Base-by-base conservation (phyloP, 2,797 vertebrate genomes). In the Heteromormyrus szaboi region DNA sequence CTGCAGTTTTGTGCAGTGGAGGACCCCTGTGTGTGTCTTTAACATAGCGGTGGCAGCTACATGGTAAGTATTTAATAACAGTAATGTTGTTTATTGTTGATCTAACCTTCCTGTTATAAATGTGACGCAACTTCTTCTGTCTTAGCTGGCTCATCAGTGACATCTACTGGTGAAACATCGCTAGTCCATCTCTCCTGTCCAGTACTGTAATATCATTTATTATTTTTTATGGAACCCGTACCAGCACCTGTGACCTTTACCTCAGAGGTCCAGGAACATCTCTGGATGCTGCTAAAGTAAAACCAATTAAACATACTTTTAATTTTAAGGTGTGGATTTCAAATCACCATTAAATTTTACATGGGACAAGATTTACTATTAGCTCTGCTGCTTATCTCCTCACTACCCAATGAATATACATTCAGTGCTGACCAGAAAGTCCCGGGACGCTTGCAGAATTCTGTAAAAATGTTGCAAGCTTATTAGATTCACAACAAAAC, bases 101-200 rank as follows among this genome's bases (percentile, higher is more conserved):
- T 25, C 53, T 56, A n/a, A 51, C 17, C 48, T 84, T 72, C n/a
- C 33, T 41, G n/a, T 14, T 25, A 97, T 1, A 22, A 54, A 72
- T 83, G 19, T 19, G 5, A n/a, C 0, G 7, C 6, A 97, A 37
- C 48, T 14, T 29, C 65, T 56, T n/a, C 19, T 12, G 53, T 22
- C 85, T 98, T 0, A 96, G 98, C 56, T 25, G 92, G 90, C 86
- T 89, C 87, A 87, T 56, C 37, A 37, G 85, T 93, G 50, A 94
- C 93, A 90, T 91, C 95, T 94, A 93, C 93, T 95, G 96, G 94
- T 59, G 76, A 54, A 95, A 96, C 86, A 97, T 96, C 37, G 98
- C 98, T 0, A 54, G 5, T n/a, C 44, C 79, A 25, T 86, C 48
- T 56, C 29, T 14, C 11, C 29, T 29, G 19, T 85, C 29, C 48